Base-by-base conservation (phyloP, 2,888 invertebrate species). In the Hirtodrosophila histrioides region DNA sequence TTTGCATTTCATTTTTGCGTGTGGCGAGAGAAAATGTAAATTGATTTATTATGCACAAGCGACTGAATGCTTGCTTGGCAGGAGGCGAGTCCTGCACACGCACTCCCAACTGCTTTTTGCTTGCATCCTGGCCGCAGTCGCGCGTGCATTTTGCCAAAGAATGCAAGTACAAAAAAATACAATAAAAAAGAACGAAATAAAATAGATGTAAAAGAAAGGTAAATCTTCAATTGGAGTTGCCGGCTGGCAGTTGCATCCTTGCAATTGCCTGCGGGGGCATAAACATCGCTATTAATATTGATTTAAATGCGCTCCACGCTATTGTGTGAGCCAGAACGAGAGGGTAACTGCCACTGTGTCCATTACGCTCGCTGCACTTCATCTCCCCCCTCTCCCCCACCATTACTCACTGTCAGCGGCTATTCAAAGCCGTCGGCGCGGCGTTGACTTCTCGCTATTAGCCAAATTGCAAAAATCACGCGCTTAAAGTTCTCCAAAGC, bases 31-130 rank as follows among this genome's bases (percentile, higher is more conserved):
- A 79, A 80, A 80, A 82, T 79, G 82, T 83, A 82, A 82, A 82
- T 86, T 86, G 82, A 82, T 79, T 82, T 82, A 86, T 82, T 82
- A 86, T 82, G 84, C 82, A 77, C 82, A 81, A 78, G 78, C 80
- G 75, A 78, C 75, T 85, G 78, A 75, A 64, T 68, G 64, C 73
- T 77, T 68, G 64, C 73, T 77, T 63, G 73, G 77, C 68, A 63
- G 62, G 48, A 67, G 56, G 58, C 45, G 56, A 50, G 39, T 35
- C 17, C 48, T 53, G 51, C 33, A 58, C 23, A 62, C 67, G 57
- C 62, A 74, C 27, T n/a, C 3, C 23, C 39, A 31, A 17, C 23
- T 44, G 17, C 35, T 36, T 8, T 29, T 39, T 35, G 11, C 36
- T 43, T 37, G 40, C 51, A 57, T 65, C 27, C 54, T 43, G 44